phyloP scores from a whole-genome alignment of 2,888 invertebrate genomes.

The Athetis lepigone region DNA sequence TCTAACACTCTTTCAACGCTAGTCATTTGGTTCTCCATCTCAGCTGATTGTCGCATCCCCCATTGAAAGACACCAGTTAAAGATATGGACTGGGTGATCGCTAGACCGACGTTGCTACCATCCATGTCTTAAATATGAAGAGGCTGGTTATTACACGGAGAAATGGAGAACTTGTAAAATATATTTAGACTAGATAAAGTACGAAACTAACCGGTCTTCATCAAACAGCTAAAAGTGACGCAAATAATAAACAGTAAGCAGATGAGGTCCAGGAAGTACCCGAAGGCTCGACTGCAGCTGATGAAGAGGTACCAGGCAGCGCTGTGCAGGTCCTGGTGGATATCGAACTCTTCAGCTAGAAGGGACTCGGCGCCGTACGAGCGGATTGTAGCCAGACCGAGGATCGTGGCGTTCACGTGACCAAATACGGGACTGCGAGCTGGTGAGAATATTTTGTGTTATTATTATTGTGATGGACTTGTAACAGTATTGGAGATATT shows the following conservation, averaged over 20 bases:
- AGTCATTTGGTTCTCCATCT: conserved; percentile 94
- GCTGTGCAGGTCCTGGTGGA: conserved; percentile 92
- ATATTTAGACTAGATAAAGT: no score
- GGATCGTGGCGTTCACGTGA: conserved; percentile 94
- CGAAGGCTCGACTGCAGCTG: conserved; percentile 92
- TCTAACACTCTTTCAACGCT: conserved; percentile 95
- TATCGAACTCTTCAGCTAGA: conserved; percentile 90
- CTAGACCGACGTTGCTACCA: conserved; percentile 91
- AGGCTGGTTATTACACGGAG: no score
- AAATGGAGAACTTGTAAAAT: no score
- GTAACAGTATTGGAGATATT: background rate
- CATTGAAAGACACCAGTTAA: conserved; percentile 92
- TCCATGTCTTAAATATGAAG: conserved; percentile 79
- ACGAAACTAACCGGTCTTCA: conserved; percentile 80
- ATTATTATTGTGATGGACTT: background rate
- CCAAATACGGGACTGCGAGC: conserved; percentile 96
- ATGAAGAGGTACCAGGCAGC: conserved; percentile 93
- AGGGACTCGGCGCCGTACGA: conserved; percentile 93
- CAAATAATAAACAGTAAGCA: conserved; percentile 92
- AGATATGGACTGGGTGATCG: conserved; percentile 92
- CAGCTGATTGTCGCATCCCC: conserved; percentile 97
- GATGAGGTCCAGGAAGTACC: conserved; percentile 92
- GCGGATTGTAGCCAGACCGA: conserved; percentile 95
- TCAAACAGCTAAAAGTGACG: conserved; percentile 92
- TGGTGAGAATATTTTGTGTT: conserved; percentile 73